Evolutionary conservation across 2,888 invertebrate genomes (phyloP), one percentile per base, ranked within the genome.

Genomic region (Brenthis daphne): DNA sequence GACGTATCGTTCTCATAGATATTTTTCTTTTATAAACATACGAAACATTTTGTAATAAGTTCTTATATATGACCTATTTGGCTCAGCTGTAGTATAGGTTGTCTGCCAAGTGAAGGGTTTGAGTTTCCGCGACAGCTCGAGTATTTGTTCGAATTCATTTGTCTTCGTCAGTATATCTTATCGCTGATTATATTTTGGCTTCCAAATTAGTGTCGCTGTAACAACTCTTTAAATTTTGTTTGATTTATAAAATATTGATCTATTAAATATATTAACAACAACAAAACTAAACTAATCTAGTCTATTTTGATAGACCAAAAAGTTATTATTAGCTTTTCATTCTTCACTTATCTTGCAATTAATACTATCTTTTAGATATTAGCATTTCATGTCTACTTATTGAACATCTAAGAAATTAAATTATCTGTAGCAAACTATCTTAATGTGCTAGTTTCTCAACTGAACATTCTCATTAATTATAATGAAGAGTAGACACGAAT

Each of bases 121-220:
- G 67, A 66, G 33, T 73, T 73, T 70, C 68, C 57, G 64, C 29
- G 57, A 68, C 70, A 66, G 65, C 60, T 66, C 70, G 66, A 68
- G 64, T 70, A 68, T 73, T 70, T 70, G 70, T 73, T 68, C 50
- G 43, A 61, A 70, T 68, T 68, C 70, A 73, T 73, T 68, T 70
- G 66, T 73, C 72, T 68, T 68, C 54, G 70, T 68, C 68, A 11
- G 47, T 37, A 54, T 60, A 60, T 66, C 60, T 64, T 70, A 63
- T 69, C 61, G 65, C 56, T 69, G 29, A 65, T 61, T 69, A 63
- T 53, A 68, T 69, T 69, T 50, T 70, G 67, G 54, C 58, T 72
- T 51, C 48, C 56, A 63, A 65, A 70, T 68, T 61, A 65, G 54
- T 54, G 68, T 61, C 54, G 57, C 24, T 29, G 24, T 29, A 24